A percentile compares a stretch with the other conserved stretches of the same genome.
Evolutionary conservation across 2,888 invertebrate species (phyloP).

Genomic region (Camptogramma bilineatum): DNA sequence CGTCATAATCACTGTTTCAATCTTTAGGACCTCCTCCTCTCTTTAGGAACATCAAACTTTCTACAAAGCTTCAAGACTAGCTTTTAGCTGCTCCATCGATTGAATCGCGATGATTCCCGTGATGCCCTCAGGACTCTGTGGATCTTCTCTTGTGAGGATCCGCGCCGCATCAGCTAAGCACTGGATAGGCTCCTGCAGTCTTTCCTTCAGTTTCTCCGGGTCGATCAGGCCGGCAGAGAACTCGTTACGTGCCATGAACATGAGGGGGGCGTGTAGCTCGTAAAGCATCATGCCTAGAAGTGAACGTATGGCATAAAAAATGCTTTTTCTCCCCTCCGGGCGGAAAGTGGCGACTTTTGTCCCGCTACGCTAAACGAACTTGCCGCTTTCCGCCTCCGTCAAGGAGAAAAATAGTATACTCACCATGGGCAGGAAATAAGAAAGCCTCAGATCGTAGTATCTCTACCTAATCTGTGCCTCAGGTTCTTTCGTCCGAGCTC

Average conservation of each 20-base stretch:
- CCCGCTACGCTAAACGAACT: no score
- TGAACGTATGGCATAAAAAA: not conserved
- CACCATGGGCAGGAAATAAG: no score
- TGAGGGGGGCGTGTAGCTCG: constrained; percentile 92
- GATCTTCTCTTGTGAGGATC: constrained; percentile 89
- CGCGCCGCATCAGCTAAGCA: constrained; percentile 87
- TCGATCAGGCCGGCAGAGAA: constrained; percentile 86
- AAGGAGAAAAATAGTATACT: no score
- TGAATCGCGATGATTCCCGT: constrained; percentile 86
- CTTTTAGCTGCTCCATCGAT: constrained; percentile 76
- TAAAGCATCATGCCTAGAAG: constrained; percentile 89
- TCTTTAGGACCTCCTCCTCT: no score
- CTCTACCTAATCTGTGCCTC: no score
- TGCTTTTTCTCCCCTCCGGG: no score
- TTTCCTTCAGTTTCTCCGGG: constrained; percentile 85
- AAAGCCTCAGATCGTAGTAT: no score
- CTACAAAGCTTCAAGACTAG: constrained; percentile 69
- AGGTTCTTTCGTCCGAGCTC: no score
- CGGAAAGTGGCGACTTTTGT: no score
- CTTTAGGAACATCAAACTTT: not conserved
- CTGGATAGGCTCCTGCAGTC: constrained; percentile 87
- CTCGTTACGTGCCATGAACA: constrained; percentile 88
- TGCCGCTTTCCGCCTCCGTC: no score
- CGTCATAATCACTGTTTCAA: no score
- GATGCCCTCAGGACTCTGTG: constrained; percentile 87